Evolutionary conservation across 2,888 invertebrate genomes (phyloP), one percentile per base, ranked within the genome.

Genomic region (Trissolcus japonicus): DNA sequence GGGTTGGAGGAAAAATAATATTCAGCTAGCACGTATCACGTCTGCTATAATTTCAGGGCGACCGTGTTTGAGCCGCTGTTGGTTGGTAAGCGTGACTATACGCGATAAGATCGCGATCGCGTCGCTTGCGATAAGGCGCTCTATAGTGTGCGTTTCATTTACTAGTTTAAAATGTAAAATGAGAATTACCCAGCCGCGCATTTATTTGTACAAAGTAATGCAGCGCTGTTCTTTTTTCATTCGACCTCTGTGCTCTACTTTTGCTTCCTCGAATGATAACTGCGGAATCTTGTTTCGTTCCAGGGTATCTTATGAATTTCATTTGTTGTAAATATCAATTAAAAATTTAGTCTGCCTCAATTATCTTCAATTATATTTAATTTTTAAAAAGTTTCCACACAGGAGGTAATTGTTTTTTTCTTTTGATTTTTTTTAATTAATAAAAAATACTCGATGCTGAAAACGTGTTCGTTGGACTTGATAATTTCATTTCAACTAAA

Each of bases 31-130:
- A 83, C 80, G 81, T 82, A 82, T 78, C 69, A 66, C 57, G 78
- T 79, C 79, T 80, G 79, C 46, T 54, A n/a, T 83, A 85, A 85
- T 86, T 85, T 81, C 80, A 81, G 80, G 80, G 80, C 81, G 80
- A 82, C 82, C 82, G 84, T 82, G 82, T 77, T 82, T 80, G 82
- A 80, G 77, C 81, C 69, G 82, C 81, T 78, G 82, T 80, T 79
- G 75, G 78, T 79, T 81, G 81, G 84, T 82, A 86, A 86, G 86
- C 87, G 87, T 87, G 87, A 87, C 86, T 85, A 77, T 82, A 62
- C 69, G 81, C 82, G 86, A 87, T 87, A 86, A 69, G 81, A 87
- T 87, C 87, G 82, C 80, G 86, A 87, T 87, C 83, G 80, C 82
- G 83, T 71, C 78, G 78, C 60, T 51, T 71, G 83, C 50, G 86